Base-by-base conservation (phyloP, 2,797 vertebrate genomes). In the Macroramphosus scolopax region DNA sequence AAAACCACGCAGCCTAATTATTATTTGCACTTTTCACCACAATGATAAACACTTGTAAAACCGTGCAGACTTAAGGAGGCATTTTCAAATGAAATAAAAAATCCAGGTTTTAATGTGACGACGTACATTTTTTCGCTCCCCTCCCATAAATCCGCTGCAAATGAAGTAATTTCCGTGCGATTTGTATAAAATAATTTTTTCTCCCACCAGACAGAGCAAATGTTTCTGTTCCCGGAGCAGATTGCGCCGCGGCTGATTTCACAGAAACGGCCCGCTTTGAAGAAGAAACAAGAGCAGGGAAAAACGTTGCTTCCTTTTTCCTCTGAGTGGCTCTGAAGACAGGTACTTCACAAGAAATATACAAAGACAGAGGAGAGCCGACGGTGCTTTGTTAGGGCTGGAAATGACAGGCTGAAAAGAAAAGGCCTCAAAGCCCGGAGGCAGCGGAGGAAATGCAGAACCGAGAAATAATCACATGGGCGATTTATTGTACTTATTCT, bases 301-400 rank as follows among this genome's bases (percentile, higher is more conserved):
- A 69, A 78, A 65, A 69, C 76, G 14, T 15, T 28, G 52, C 66
- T 77, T 80, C 20, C 62, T 60, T 69, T 72, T 80, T 75, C 61
- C 58, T 75, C 41, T 11, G 58, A 73, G 59, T 39, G 18, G 52
- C 63, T 81, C 48, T 79, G 72, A 77, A 80, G 83, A 83, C 75
- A 73, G 75, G 77, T 83, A 78, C 81, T 81, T 89, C 81, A 87
- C 66, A 88, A 56, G 77, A 75, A 82, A 78, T 74, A 80, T 62
- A 78, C 83, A 79, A 68, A 86, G 85, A 87, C 82, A 62, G 72
- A 78, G 59, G 57, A 60, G 47, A 70, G 61, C 82, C 78, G 86
- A 84, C 83, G 80, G 75, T 51, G 53, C 75, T 80, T 84, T 81
- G 75, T 84, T 78, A 78, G 53, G 61, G 62, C 75, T 63, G 79